Percentiles rank a stretch among this genome's conserved stretches.
These are phyloP conservation scores for Hydropsyche tenuis DNA, from an alignment of 1,140 invertebrate species.

Conservation along the genomic window DNA sequence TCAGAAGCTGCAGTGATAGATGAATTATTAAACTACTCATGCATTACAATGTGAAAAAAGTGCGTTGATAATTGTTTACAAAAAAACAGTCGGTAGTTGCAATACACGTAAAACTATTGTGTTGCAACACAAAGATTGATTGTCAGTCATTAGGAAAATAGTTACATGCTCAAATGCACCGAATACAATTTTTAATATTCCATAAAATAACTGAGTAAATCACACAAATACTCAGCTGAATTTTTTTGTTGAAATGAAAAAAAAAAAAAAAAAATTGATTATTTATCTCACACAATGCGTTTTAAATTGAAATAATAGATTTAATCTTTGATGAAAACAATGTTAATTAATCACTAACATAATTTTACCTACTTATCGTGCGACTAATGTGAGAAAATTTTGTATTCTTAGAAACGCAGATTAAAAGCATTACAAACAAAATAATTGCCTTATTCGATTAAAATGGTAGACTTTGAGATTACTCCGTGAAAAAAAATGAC, in stretches of 20 bases:
- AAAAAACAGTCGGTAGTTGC: conserved; percentile 3
- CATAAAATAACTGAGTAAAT: too few relatives aligned
- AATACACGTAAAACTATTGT: conserved; percentile 1
- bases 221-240: too few relatives aligned
- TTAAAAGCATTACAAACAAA: background rate
- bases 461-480: background rate
- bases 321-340: too few relatives aligned
- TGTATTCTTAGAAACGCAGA: background rate
- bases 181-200: background rate
- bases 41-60: conserved; percentile 2
- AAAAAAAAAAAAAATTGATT: background rate
- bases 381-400: background rate
- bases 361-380: too few relatives aligned
- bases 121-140: conserved; percentile 10
- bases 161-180: conserved; percentile 14
- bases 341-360: too few relatives aligned
- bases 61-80: conserved; percentile 3
- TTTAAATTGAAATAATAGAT: too few relatives aligned
- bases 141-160: conserved; percentile 19
- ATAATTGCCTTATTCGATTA: background rate
- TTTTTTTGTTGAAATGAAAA: too few relatives aligned
- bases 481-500: background rate
- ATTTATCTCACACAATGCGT: background rate
- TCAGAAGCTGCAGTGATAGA: background rate
- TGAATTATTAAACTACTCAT: conserved; percentile 2